phyloP scores from a whole-genome alignment of 30 jellyfish, hydroid and myxozoan genomes.

The Euphysa ruthae region DNA sequence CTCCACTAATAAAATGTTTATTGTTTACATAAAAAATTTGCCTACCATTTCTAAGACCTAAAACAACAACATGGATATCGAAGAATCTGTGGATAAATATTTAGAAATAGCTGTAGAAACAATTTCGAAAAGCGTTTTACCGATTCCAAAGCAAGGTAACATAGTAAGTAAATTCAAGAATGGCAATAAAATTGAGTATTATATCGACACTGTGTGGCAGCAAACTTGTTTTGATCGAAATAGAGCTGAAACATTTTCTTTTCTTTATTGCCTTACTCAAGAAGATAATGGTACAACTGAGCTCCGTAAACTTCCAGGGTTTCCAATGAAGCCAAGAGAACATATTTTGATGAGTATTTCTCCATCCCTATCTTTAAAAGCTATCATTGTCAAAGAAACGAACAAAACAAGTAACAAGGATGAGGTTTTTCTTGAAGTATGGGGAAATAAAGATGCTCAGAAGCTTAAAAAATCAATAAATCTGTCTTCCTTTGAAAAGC shows the following conservation, averaged over 20 bases:
- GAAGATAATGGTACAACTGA: background rate
- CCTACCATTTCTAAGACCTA: no score
- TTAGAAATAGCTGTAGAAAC: no score
- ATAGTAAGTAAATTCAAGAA: no score
- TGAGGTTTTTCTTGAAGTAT: slow-evolving; percentile 14
- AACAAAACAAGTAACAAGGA: slow-evolving; percentile 6
- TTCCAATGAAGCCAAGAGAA: slow-evolving; percentile 3
- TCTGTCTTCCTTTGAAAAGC: slow-evolving; percentile 44
- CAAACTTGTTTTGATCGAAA: background rate
- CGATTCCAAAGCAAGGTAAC: no score
- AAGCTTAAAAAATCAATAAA: slow-evolving; percentile 24
- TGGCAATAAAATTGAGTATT: no score
- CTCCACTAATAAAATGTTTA: no score
- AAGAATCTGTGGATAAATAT: no score
- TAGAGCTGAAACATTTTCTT: background rate
- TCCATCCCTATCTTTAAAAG: slow-evolving; percentile 4
- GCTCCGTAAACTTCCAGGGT: slow-evolving; percentile 1
- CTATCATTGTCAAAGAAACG: background rate
- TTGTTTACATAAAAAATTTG: no score
- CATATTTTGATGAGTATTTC: slow-evolving; percentile 8
- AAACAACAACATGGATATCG: no score
- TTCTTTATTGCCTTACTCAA: background rate
- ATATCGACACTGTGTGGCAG: background rate
- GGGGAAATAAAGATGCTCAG: background rate
- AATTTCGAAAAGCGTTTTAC: no score